phyloP scores from a whole-genome alignment of 1,140 invertebrate genomes.

The Temnothorax longispinosus region DNA sequence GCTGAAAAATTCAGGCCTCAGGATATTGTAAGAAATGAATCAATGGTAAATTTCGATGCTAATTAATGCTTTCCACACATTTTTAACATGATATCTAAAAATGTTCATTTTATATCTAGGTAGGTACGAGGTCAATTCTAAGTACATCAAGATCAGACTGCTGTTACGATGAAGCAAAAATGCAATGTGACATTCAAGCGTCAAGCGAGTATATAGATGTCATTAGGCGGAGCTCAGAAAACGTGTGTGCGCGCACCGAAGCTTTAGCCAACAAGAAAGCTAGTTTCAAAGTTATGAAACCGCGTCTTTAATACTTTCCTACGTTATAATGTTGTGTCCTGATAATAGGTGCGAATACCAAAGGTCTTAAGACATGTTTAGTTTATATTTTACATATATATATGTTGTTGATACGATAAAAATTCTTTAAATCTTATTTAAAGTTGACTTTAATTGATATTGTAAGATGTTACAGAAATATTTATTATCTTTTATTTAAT shows the following conservation, averaged over 20 bases:
- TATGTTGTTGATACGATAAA: background rate
- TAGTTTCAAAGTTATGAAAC: constrained; percentile 85
- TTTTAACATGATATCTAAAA: constrained; percentile 8
- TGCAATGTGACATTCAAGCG: constrained; percentile 79
- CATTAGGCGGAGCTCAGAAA: constrained; percentile 83
- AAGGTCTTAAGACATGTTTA: constrained; percentile 1
- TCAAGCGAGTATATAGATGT: constrained; percentile 83
- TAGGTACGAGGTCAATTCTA: constrained; percentile 50
- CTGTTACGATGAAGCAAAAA: constrained; percentile 65
- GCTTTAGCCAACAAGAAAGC: constrained; percentile 84
- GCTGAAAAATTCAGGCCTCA: constrained; percentile 51
- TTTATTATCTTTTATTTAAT: constrained; percentile 9
- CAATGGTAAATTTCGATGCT: constrained; percentile 45
- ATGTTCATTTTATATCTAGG: constrained; percentile 40
- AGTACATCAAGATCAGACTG: constrained; percentile 53
- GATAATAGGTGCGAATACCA: constrained; percentile 35
- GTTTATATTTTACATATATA: background rate
- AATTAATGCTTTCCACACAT: background rate
- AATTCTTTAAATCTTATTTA: constrained; percentile 16
- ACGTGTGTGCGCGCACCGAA: constrained; percentile 84
- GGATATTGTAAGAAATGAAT: constrained; percentile 43
- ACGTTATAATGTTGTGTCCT: constrained; percentile 33
- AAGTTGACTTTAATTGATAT: constrained; percentile 27
- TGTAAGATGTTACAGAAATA: background rate
- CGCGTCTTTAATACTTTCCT: constrained; percentile 79